These are phyloP conservation scores for Cerastoderma edule DNA, from an alignment of 2,888 invertebrate genomes.

Conservation along the genomic window DNA sequence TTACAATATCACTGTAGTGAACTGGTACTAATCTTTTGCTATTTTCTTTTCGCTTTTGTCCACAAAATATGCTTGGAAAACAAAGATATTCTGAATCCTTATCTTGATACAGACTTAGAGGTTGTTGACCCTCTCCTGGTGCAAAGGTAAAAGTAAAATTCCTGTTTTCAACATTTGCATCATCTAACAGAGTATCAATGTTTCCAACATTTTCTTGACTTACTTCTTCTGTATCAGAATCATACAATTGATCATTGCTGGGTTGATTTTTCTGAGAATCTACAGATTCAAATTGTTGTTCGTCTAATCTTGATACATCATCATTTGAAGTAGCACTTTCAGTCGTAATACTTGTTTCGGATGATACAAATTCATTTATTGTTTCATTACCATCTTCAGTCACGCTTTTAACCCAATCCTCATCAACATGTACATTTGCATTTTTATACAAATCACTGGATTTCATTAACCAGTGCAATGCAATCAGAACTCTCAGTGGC, in stretches of 20 bases:
- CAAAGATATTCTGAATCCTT: slow-evolving; percentile 27
- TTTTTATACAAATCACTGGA: slow-evolving; percentile 46
- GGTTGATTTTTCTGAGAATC: slow-evolving; percentile 34
- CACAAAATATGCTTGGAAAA: slow-evolving; percentile 54
- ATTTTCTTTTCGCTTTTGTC: slow-evolving; percentile 35
- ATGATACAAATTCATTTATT: slow-evolving; percentile 5
- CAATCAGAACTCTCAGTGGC: slow-evolving; percentile 34
- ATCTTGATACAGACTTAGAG: slow-evolving; percentile 43
- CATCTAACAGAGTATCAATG: slow-evolving; percentile 38
- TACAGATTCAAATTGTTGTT: neutral
- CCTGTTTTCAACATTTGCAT: slow-evolving; percentile 20
- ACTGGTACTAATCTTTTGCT: slow-evolving; percentile 22
- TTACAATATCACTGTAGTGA: slow-evolving; percentile 24
- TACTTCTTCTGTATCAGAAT: neutral
- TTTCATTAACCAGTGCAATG: slow-evolving; percentile 39
- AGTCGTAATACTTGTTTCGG: too few relatives aligned
- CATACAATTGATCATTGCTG: slow-evolving; percentile 8
- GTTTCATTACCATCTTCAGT: neutral
- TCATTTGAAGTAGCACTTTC: too few relatives aligned
- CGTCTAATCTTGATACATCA: neutral
- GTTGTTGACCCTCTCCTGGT: slow-evolving; percentile 47
- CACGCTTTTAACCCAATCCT: slow-evolving; percentile 24
- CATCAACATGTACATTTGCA: slow-evolving; percentile 35
- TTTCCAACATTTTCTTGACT: slow-evolving; percentile 14
- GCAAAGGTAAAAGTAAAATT: slow-evolving; percentile 43